Percentiles rank a stretch among this genome's conserved stretches.
Evolutionary conservation across 2,113 vertebrate genomes (phyloP).

Genomic region (Brevimyrus niger): DNA sequence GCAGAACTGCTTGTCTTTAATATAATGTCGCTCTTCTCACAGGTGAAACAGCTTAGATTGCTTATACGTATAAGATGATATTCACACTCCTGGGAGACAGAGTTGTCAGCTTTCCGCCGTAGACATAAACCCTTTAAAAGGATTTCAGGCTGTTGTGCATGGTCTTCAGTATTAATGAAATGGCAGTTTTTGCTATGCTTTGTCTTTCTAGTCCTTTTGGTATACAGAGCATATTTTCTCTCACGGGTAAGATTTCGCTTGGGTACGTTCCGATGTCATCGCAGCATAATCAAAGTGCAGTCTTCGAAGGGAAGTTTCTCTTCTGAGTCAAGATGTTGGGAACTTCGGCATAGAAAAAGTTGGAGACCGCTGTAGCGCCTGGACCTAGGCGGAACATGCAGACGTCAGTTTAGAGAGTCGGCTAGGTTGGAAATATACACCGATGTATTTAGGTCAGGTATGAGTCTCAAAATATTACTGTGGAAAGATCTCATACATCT

Average conservation of each 20-base stretch:
- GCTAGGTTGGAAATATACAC: neutral
- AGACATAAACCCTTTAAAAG: neutral
- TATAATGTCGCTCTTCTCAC: neutral
- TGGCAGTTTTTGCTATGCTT: neutral
- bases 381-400: neutral
- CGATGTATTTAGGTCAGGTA: neutral
- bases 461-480: neutral
- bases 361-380: neutral
- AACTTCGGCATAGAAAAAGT: neutral
- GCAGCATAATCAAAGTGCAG: neutral
- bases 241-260: neutral
- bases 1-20: neutral
- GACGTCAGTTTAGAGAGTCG: neutral
- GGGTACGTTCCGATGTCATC: neutral
- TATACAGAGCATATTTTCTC: neutral
- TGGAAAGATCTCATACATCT: neutral
- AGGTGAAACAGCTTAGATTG: neutral
- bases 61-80: neutral
- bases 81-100: neutral
- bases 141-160: neutral
- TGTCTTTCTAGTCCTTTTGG: neutral
- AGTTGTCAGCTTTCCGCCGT: neutral
- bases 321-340: neutral
- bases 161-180: neutral
- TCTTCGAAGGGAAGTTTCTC: neutral